A percentile compares a stretch with the other conserved stretches of the same genome.
Conservation (phyloP, 1,140 invertebrate genomes). For the Hyposmocoma kahamanoa region DNA sequence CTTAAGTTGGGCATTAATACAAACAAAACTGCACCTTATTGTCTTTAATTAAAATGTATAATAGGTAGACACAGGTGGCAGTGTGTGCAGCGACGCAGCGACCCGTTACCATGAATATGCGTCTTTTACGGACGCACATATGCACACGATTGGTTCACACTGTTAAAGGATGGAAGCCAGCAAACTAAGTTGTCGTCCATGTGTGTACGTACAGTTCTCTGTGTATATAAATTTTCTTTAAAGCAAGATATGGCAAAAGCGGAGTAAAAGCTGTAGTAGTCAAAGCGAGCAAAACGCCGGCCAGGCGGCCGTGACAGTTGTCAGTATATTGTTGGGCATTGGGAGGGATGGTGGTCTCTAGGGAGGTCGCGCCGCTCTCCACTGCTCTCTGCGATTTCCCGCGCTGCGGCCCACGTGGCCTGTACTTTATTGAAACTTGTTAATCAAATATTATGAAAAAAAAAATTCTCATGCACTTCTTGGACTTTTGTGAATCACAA, state of each 20-base stretch:
- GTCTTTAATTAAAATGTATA: constrained; percentile 20
- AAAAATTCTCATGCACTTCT: too few species aligned
- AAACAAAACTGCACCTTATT: constrained; percentile 31
- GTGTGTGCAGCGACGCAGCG: constrained; percentile 47
- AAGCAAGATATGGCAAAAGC: constrained; percentile 61
- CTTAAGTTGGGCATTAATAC: constrained; percentile 12
- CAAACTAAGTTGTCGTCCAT: constrained; percentile 39
- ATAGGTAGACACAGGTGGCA: constrained; percentile 14
- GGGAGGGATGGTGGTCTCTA: constrained; percentile 52
- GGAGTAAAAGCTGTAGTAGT: constrained; percentile 51
- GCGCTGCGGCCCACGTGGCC: constrained; percentile 46
- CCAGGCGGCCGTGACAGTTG: constrained; percentile 41
- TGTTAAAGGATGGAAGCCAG: constrained; percentile 25
- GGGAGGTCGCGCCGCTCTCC: constrained; percentile 27
- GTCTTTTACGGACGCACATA: constrained; percentile 33
- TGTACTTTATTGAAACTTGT: constrained; percentile 16
- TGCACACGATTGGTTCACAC: constrained; percentile 27
- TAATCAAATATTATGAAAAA: constrained; percentile 7
- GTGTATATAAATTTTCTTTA: constrained; percentile 51
- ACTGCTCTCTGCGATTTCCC: constrained; percentile 52
- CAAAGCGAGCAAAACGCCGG: constrained; percentile 48
- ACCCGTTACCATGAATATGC: constrained; percentile 39
- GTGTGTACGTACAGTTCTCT: constrained; percentile 44
- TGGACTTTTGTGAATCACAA: constrained; percentile 12
- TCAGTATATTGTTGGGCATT: constrained; percentile 51